Base-by-base conservation (phyloP, 2,888 invertebrate species). In the Idaea aversata region DNA sequence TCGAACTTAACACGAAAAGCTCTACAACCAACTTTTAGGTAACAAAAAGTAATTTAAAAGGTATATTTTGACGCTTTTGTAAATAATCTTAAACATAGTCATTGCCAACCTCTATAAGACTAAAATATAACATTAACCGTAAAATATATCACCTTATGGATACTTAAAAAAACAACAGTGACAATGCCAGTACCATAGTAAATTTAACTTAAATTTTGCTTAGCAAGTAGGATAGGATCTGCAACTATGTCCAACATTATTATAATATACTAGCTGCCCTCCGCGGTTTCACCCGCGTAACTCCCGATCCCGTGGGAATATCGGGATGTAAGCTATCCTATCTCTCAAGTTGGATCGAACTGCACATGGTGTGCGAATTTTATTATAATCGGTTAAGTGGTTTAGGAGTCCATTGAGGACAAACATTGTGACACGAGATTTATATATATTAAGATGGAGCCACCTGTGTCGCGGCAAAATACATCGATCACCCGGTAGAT, bases 391-490 rank as follows among this genome's bases (percentile, higher is more conserved):
- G 25, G 25, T 25, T 3, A 25, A 25, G 25, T 3, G 2, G 25
- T 25, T 25, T 25, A 1, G 25, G 25, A 25, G n/a, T n/a, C n/a
- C n/a, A n/a, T n/a, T n/a, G 25, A 25, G 3, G 25, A 25, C 25
- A 2, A 25, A 25, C 25, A 25, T 25, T 25, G 25, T 25, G 25
- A 25, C 25, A 25, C 25, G 25, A 25, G 25, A n/a, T n/a, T n/a
- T n/a, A n/a, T n/a, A n/a, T n/a, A n/a, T n/a, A n/a, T n/a, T n/a
- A n/a, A n/a, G n/a, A n/a, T n/a, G n/a, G n/a, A 61, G 65, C 67
- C 71, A 76, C 70, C 70, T 67, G 65, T 71, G 66, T 69, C 67
- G 72, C 70, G 69, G 74, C 72, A 63, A 71, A 67, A 67, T 67
- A 73, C 61, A 65, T 72, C 70, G 70, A 76, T 47, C 47, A 47